Conservation (phyloP, 2,113 vertebrate genomes). For the Actinemys pallida region DNA sequence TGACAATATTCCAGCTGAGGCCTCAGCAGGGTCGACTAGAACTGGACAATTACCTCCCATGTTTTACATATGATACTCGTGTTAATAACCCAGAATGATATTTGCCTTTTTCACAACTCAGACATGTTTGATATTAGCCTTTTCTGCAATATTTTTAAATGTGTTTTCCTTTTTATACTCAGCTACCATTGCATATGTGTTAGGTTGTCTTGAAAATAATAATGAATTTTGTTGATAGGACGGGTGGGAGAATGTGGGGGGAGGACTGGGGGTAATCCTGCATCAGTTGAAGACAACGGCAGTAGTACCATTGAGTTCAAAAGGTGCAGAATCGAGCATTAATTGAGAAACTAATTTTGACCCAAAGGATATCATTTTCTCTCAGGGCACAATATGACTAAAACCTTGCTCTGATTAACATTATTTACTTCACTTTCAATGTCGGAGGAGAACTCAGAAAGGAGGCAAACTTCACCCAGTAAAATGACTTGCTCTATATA, state of each 20-base stretch:
- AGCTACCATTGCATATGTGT: background rate
- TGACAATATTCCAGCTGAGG: background rate
- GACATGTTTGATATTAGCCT: background rate
- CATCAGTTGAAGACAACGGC: background rate
- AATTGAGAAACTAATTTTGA: constrained; percentile 44
- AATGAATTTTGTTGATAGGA: background rate
- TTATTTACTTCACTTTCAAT: constrained; percentile 1
- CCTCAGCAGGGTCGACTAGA: background rate
- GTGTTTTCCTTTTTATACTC: background rate
- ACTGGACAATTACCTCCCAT: background rate
- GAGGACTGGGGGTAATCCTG: background rate
- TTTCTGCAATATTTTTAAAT: background rate
- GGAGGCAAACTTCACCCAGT: constrained; percentile 39
- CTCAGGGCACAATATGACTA: background rate
- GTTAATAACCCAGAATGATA: background rate
- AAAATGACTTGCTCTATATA: constrained; percentile 62
- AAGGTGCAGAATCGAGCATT: constrained; percentile 12
- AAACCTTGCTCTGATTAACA: background rate
- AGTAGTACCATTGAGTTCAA: constrained; percentile 19
- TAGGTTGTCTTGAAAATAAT: background rate
- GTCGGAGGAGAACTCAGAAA: constrained; percentile 36
- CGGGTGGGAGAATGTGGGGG: no score
- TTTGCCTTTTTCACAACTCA: background rate
- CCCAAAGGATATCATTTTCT: background rate
- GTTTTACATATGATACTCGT: background rate